Base-by-base conservation (phyloP, 2,888 invertebrate species). In the Morinoia aosen region DNA sequence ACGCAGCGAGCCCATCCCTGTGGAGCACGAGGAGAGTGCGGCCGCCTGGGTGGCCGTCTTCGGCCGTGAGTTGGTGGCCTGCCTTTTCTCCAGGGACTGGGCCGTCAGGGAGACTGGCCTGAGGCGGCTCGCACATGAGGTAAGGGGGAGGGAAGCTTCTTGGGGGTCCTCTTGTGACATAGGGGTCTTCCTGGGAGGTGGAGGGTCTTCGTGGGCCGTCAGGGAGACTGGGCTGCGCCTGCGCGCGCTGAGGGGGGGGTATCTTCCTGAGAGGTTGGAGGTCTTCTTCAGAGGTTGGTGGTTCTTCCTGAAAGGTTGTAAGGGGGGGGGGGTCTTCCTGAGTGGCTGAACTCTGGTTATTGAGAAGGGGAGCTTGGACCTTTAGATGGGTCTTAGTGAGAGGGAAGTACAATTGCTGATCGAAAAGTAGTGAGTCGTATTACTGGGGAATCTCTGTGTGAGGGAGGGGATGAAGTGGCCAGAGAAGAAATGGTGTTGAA, bases 1-100 rank as follows among this genome's bases (percentile, higher is more conserved):
- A 11, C 95, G 96, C n/a, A 96, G 96, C 95, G 96, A 96, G 56
- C 96, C 96, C 25, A 96, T 96, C 91, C 96, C 96, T 10, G 96
- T 95, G 10, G 96, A 96, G 94, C 96, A 96, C 61, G 96, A 96
- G 91, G 96, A 96, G 19, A 96, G 95, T 1, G 96, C 96, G n/a
- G 96, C 96, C 48, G 88, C 96, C 48, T 97, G 97, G 97, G 96
- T 96, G 39, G 96, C 97, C 97, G 97, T 97, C 58, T 97, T 97
- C 76, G 97, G 97, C 25, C 97, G 97, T 61, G 97, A 97, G 95
- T 96, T 97, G 10, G 97, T 97, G 10, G 97, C 97, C 25, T 97
- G 97, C 96, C 97, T 97, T 93, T 97, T 97, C 96, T 97, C 97
- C 16, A 97, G 97, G 91, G 97, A 97, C 97, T 97, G 97, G 97